These are phyloP conservation scores for Aphodius sticticus DNA, from an alignment of 2,888 invertebrate genomes.

Conservation along the genomic window DNA sequence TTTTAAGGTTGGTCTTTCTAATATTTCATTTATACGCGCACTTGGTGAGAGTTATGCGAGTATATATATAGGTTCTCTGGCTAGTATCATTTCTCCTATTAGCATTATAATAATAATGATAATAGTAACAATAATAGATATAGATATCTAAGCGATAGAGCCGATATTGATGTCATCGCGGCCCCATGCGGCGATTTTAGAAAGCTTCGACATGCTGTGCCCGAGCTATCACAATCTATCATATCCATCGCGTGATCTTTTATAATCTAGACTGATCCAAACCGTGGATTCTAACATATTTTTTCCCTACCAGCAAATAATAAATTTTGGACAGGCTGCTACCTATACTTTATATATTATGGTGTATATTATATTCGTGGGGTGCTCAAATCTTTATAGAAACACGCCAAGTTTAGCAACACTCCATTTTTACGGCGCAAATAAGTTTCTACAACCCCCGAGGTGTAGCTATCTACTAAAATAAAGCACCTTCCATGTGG, in stretches of 20 bases:
- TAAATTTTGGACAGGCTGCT: not conserved
- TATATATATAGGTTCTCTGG: not conserved
- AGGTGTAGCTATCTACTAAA: not conserved
- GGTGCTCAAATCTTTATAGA: not conserved
- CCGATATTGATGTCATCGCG: not conserved
- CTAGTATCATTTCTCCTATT: not conserved
- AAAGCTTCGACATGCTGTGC: not conserved
- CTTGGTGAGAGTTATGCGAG: not conserved
- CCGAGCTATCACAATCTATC: not conserved
- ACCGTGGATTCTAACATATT: not conserved
- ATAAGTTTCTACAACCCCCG: not conserved
- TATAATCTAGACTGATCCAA: not conserved
- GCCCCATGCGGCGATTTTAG: not conserved
- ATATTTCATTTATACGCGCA: not conserved
- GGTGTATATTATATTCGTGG: not conserved
- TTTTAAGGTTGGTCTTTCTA: not conserved
- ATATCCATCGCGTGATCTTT: not conserved
- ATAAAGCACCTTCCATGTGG: not conserved
- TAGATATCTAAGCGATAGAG: conserved; percentile 4
- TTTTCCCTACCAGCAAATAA: not conserved
- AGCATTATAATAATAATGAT: conserved; percentile 4
- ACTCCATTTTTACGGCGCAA: not conserved
- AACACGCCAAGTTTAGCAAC: not conserved
- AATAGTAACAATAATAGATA: conserved; percentile 4
- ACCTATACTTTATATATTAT: not conserved